Base-by-base conservation (phyloP, 2,888 invertebrate species). In the Plemyria rubiginata region DNA sequence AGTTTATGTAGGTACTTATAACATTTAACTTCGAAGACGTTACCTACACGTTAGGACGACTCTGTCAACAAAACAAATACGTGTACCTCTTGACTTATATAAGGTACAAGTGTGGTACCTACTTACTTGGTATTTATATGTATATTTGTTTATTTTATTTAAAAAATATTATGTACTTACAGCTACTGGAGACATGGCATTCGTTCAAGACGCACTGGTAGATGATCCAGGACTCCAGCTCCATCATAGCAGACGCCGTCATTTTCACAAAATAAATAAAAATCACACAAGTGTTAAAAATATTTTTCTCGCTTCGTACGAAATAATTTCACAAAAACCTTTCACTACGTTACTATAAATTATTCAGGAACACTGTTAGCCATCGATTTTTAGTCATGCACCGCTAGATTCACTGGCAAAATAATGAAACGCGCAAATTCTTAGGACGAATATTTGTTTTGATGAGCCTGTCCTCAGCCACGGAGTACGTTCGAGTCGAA, bases 211-310 rank as follows among this genome's bases (percentile, higher is more conserved):
- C 94, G 86, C 94, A 95, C 77, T 95, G 95, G 86, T 95, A 95
- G 83, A 95, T 94, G 75, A 95, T 90, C 95, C 95, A 95, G 82
- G 95, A 94, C 82, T 95, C 95, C 82, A 95, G 81, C 83, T 95
- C 95, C 73, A 95, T 94, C 88, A 95, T 94, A 43, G 95, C 91
- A 75, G 92, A 91, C 74, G 92, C 92, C 77, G 92, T 92, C 92
- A 92, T 92, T 79, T 88, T 73, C 71, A 76, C 79, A 78, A 76
- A 75, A 76, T 74, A 73, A 69, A 65, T 65, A 68, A 71, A 70
- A 72, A 63, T 67, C 66, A 66, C 83, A 82, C 76, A 67, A 81
- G 79, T 78, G 77, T 79, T 77, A 77, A 75, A 74, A 75, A 74
- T 67, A 71, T 75, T 74, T 74, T 67, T 75, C 71, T 53, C 70